Conservation (phyloP, 2,113 vertebrate genomes). For the Danionella cerebrum region DNA sequence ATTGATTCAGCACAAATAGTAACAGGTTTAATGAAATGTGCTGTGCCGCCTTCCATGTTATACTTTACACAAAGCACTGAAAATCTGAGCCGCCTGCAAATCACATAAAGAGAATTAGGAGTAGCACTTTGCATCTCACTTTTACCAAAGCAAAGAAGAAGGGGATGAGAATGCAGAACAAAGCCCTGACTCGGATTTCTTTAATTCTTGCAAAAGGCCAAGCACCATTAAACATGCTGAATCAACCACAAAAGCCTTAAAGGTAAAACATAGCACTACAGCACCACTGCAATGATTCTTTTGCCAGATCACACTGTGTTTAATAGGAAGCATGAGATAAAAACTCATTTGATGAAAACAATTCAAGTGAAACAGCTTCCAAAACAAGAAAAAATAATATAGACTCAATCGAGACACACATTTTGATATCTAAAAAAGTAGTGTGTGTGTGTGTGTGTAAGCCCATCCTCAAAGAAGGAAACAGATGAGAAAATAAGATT, state of each 20-base stretch:
- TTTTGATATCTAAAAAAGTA: too few relatives aligned
- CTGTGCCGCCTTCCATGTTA: neutral
- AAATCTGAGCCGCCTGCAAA: constrained; percentile 9
- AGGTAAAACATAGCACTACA: neutral
- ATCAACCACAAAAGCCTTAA: constrained; percentile 10
- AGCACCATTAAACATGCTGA: constrained; percentile 29
- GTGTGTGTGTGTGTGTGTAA: too few relatives aligned
- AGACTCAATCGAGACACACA: too few relatives aligned
- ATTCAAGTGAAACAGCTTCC: neutral
- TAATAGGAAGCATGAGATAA: too few relatives aligned
- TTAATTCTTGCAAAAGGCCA: constrained; percentile 23
- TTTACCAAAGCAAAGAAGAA: constrained; percentile 4
- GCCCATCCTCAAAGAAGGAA: too few relatives aligned
- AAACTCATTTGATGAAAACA: neutral
- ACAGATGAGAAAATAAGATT: too few relatives aligned
- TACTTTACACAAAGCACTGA: neutral
- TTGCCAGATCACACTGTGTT: too few relatives aligned
- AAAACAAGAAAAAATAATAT: neutral
- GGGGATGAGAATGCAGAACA: neutral
- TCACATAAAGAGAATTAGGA: neutral
- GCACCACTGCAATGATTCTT: neutral
- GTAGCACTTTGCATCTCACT: constrained; percentile 1
- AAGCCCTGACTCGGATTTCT: constrained; percentile 19
- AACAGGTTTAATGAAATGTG: neutral
- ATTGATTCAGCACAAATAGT: neutral